These are phyloP conservation scores for Eilema sororculum DNA, from an alignment of 2,888 invertebrate species.

Conservation along the genomic window DNA sequence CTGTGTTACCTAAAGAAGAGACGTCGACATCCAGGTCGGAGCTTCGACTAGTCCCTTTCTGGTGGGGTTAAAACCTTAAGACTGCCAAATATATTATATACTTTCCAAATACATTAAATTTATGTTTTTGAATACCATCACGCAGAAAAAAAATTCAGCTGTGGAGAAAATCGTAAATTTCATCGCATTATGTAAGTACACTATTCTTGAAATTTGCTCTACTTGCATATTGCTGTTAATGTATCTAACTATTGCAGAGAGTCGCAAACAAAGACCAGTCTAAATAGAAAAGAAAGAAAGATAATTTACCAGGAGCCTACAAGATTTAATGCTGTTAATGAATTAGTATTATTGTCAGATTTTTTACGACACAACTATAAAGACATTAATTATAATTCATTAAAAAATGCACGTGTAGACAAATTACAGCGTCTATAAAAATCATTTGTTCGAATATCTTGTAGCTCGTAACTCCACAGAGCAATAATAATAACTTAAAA, in stretches of 20 bases:
- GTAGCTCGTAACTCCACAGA: slow-evolving; percentile 14
- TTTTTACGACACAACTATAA: neutral
- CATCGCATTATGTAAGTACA: neutral
- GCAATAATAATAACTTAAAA: slow-evolving; percentile 13
- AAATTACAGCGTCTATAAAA: slow-evolving; percentile 19
- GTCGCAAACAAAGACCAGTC: neutral
- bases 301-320: neutral
- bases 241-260: neutral
- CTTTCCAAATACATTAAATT: no score
- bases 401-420: slow-evolving; percentile 10
- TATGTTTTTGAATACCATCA: no score
- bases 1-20: no score
- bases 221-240: neutral
- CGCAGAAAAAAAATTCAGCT: neutral
- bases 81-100: no score
- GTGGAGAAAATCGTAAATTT: neutral
- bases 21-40: no score
- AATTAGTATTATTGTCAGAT: neutral
- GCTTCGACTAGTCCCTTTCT: no score
- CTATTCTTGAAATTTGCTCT: neutral
- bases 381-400: slow-evolving; percentile 1
- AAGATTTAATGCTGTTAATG: neutral
- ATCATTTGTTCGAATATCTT: slow-evolving; percentile 7
- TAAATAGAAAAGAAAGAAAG: neutral
- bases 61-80: no score